Evolutionary conservation across 2,888 invertebrate genomes (phyloP), one percentile per base, ranked within the genome.

Genomic region (Congeria kusceri): DNA sequence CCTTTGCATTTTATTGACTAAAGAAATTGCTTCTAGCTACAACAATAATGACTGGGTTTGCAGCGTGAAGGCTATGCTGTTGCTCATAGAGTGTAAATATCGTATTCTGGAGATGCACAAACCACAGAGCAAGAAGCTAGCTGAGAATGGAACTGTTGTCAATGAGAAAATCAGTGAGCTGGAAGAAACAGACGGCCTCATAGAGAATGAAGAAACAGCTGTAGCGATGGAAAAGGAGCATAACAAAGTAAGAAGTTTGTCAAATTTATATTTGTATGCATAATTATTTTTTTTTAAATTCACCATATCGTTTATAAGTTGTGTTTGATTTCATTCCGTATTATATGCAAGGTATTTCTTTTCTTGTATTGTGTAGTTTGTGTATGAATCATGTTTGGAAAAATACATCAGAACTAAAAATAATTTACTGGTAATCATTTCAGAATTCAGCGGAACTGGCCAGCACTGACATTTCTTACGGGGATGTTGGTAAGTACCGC

Each of bases 61-160:
- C 84, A 94, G 94, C 86, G 91, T 93, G 5, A 92, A 92, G 64
- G 93, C 94, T 1, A 94, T 94, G 94, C 83, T 94, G 66, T 89
- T 94, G 56, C 86, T 94, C 15, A 90, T 94, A 13, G 93, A 93
- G 67, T 94, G 94, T 83, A 94, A 94, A 83, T 93, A 93, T 86
- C 86, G 91, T 64, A 90, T 94, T 15, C 80, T 92, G 20, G 86
- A 88, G 68, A 88, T 80, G 56, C 72, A 70, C 47, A 75, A 76
- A 58, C 82, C 82, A 2, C 82, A 77, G 15, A 29, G 44, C 13
- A 80, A 57, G 62, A 80, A 76, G 64, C 23, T 29, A 7, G 58
- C 23, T 11, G 75, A 75, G 23, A 61, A 15, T 44, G 58, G 27
- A 2, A 64, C 20, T 9, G 44, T 27, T n/a, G 66, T 71, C 32